Conservation (phyloP, 2,888 invertebrate species). For the Schizotus pectinicornis region DNA sequence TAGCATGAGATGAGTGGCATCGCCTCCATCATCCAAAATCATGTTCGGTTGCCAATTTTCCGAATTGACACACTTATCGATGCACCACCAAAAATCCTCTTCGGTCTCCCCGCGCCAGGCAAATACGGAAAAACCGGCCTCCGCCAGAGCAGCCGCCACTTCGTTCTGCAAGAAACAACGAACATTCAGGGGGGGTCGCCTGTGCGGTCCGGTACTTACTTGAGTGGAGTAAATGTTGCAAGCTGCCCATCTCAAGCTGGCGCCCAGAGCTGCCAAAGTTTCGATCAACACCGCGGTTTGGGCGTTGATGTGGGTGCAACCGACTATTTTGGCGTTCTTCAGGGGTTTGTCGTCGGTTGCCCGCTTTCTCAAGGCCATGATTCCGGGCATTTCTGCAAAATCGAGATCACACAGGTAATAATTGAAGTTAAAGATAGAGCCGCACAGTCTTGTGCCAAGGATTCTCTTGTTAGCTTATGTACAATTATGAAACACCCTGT, state of each 20-base stretch:
- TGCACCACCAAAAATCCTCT: constrained; percentile 99
- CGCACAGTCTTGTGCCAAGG: no score
- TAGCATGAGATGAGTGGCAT: constrained; percentile 94
- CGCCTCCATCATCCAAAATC: constrained; percentile 97
- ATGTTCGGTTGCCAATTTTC: constrained; percentile 97
- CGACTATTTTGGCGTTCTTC: constrained; percentile 92
- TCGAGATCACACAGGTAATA: no score
- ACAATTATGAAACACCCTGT: background rate
- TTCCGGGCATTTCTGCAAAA: constrained; percentile 91
- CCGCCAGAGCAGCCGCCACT: constrained; percentile 93
- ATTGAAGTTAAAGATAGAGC: no score
- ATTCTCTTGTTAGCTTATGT: no score
- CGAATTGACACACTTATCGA: constrained; percentile 91
- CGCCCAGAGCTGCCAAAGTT: constrained; percentile 86
- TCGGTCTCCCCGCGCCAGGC: constrained; percentile 98
- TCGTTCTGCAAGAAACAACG: constrained; percentile 73
- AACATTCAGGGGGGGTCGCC: background rate
- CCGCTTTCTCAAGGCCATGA: constrained; percentile 91
- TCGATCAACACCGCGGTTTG: constrained; percentile 96
- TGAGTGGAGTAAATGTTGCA: constrained; percentile 98
- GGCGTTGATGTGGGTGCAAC: constrained; percentile 98
- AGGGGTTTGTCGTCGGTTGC: constrained; percentile 94
- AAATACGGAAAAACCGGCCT: constrained; percentile 88
- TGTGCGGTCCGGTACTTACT: constrained; percentile 59
- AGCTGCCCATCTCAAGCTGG: constrained; percentile 94